A percentile compares a stretch with the other conserved stretches of the same genome.
Conservation (phyloP, 2,113 vertebrate species). For the Tinamus guttatus region DNA sequence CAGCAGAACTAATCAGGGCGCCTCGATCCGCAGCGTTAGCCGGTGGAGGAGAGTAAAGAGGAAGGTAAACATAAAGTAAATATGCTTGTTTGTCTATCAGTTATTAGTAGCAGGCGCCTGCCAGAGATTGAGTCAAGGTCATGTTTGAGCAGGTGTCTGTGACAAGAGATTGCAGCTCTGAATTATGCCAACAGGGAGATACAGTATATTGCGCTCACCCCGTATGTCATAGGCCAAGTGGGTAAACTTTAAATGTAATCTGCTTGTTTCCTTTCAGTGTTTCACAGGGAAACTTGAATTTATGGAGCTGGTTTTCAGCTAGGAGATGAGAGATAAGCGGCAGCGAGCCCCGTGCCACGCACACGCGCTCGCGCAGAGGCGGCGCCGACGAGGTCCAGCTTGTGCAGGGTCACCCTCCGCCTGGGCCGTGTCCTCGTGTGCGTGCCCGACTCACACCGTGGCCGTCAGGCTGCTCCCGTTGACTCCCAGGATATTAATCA, state of each 20-base stretch:
- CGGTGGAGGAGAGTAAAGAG: background rate
- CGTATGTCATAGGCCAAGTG: rapidly evolving
- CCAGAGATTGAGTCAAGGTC: background rate
- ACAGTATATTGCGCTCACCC: background rate
- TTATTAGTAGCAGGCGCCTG: conserved; percentile 3
- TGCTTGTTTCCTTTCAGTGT: background rate
- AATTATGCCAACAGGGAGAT: conserved; percentile 25
- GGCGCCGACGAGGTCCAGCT: rapidly evolving
- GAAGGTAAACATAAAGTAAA: conserved; percentile 47
- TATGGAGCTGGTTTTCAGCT: background rate
- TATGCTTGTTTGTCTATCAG: conserved; percentile 3
- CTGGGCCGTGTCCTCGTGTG: background rate
- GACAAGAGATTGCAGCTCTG: background rate
- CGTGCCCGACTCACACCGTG: background rate
- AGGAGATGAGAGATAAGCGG: background rate
- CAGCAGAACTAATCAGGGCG: background rate
- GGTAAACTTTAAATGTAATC: background rate
- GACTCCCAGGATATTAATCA: background rate
- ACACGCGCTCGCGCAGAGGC: rapidly evolving
- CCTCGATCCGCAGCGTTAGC: background rate
- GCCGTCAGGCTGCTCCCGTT: background rate
- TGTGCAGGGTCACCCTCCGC: background rate
- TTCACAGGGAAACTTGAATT: background rate
- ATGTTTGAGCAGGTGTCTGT: conserved; percentile 27
- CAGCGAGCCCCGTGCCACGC: background rate